Percentiles rank a stretch among this genome's conserved stretches.
These are phyloP conservation scores for Meloidogyne hapla DNA, from an alignment of 1,140 invertebrate genomes.

Conservation along the genomic window DNA sequence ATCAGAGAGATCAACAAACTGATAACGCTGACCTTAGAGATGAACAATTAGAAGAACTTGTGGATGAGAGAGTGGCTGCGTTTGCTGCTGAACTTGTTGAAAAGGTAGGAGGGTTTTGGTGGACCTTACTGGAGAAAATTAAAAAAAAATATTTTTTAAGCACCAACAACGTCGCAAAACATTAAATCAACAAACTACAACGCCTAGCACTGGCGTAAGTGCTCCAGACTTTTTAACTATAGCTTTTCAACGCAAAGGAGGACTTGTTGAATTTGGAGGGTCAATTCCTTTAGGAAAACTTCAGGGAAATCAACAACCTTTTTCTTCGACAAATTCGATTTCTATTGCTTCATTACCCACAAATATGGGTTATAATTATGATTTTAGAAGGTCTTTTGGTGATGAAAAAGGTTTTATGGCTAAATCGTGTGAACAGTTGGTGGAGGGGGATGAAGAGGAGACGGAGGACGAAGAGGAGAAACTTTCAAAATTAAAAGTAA, in stretches of 20 bases:
- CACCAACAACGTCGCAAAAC: neutral
- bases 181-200: neutral
- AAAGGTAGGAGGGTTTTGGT: neutral
- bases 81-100: constrained; percentile 2
- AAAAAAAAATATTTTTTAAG: neutral
- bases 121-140: too few relatives aligned
- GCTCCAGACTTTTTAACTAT: neutral
- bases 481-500: neutral
- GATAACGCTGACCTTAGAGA: constrained; percentile 50
- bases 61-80: neutral
- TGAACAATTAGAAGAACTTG: constrained; percentile 28
- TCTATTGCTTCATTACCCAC: constrained; percentile 16
- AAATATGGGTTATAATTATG: neutral
- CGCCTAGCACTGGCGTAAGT: too few relatives aligned
- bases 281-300: neutral
- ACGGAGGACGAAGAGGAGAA: neutral
- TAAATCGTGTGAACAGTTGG: neutral
- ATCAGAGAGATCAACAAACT: constrained; percentile 35
- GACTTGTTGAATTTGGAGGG: constrained; percentile 15
- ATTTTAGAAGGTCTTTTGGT: neutral
- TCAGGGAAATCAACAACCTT: neutral
- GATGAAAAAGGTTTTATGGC: neutral
- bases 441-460: neutral
- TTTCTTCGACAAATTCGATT: neutral
- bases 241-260: constrained; percentile 7